Conservation (phyloP, 2,888 invertebrate genomes). For the Sclerodermus sp. region DNA sequence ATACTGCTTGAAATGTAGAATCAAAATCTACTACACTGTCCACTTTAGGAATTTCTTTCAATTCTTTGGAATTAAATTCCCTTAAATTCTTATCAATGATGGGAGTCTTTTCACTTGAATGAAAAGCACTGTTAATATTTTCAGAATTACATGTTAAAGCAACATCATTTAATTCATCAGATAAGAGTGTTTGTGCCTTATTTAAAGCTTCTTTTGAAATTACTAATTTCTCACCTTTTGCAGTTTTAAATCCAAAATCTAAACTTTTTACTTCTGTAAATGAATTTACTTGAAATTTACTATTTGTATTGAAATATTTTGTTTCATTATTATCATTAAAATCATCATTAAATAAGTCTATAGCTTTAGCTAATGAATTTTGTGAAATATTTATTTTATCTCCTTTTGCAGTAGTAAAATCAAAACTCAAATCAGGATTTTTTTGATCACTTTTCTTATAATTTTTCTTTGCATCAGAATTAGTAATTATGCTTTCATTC, state of each 20-base stretch:
- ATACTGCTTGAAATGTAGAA: not conserved
- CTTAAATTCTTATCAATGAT: too few relatives aligned
- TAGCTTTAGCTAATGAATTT: not conserved
- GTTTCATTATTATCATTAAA: not conserved
- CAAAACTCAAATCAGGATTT: slow-evolving; percentile 9
- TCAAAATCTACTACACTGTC: not conserved
- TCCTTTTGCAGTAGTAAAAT: slow-evolving; percentile 53
- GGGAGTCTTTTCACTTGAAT: too few relatives aligned
- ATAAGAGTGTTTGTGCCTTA: slow-evolving; percentile 19
- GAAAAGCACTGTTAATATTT: too few relatives aligned
- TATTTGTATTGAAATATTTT: not conserved
- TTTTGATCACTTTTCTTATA: not conserved
- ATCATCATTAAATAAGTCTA: not conserved
- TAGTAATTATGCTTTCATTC: not conserved
- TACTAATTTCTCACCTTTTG: slow-evolving; percentile 35
- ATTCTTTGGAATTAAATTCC: slow-evolving; percentile 23
- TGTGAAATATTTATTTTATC: slow-evolving; percentile 40
- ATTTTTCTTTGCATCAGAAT: too few relatives aligned
- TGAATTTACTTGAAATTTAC: not conserved
- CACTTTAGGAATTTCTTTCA: slow-evolving; percentile 16
- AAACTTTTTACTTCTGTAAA: not conserved
- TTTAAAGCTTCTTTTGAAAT: slow-evolving; percentile 29
- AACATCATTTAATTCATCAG: not conserved
- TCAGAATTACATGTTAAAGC: not conserved
- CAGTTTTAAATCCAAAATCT: slow-evolving; percentile 43